Evolutionary conservation across 2,888 invertebrate genomes (phyloP), one percentile per base, ranked within the genome.

Genomic region (Notocelia uddmanniana): DNA sequence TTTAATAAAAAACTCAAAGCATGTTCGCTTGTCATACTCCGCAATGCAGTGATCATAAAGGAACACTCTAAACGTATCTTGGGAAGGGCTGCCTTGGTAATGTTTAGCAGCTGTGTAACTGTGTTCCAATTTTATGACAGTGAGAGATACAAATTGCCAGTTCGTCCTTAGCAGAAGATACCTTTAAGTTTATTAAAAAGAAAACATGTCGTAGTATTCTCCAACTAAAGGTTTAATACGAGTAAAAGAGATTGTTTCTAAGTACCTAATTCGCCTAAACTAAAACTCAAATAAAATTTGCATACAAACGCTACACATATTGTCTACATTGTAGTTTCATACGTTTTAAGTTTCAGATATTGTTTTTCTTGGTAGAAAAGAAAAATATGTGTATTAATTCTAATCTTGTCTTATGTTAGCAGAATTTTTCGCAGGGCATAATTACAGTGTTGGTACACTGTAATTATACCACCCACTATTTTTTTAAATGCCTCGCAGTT

Each of bases 21-120:
- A 59, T 15, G 21, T 60, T 10, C 15, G n/a, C 9, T 19, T 19
- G 15, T 26, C 15, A n/a, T 9, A 69, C 19, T 60, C 60, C 71
- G 71, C 71, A 72, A 19, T 72, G 71, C 67, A 60, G 71, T 54
- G 37, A 60, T 67, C 71, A 67, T 72, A 72, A 71, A 72, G 59
- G 52, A 60, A 37, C 37, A 41, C 59, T 59, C 64, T 45, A 55
- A 69, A 69, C 55, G 54, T 70, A 52, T 45, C 66, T 54, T 66
- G 34, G 19, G 18, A 45, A 63, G 69, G 55, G n/a, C 37, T 41
- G 19, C 10, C 21, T 63, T 34, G 45, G 64, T 52, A 66, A 48
- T 72, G 45, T 71, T 60, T 37, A 48, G 55, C 71, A 48, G 67
- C 71, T 72, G 71, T 48, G 71, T 10, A 19, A 48, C 50, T 0